Conservation (phyloP, 2,888 invertebrate genomes). For the Boloria euphrosyne region DNA sequence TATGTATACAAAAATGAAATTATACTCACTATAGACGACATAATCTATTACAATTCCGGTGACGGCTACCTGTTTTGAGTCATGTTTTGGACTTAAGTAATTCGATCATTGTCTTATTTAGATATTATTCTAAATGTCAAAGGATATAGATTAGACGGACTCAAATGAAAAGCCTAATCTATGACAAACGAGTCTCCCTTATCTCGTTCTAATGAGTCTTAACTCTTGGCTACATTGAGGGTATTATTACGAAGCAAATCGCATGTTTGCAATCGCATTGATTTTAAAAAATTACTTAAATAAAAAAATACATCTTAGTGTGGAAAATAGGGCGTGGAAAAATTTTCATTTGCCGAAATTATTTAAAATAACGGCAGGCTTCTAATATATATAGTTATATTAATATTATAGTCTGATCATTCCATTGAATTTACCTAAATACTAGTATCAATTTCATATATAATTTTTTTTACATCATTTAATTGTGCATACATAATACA, state of each 20-base stretch:
- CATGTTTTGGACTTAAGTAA: constrained; percentile 18
- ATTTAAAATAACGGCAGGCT: too few species aligned
- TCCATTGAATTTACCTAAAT: too few species aligned
- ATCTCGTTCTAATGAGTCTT: constrained; percentile 44
- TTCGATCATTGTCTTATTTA: constrained; percentile 36
- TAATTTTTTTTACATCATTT: background rate
- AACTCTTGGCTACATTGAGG: constrained; percentile 5
- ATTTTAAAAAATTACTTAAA: too few species aligned
- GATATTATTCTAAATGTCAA: constrained; percentile 43
- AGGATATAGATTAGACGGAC: constrained; percentile 43
- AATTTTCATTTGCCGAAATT: too few species aligned
- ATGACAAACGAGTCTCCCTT: constrained; percentile 61
- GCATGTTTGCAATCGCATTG: too few species aligned
- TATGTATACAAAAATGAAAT: background rate
- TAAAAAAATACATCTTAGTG: too few species aligned
- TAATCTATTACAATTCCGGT: constrained; percentile 26
- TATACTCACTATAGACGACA: constrained; percentile 1
- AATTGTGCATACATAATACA: background rate
- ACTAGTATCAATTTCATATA: background rate
- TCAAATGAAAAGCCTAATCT: constrained; percentile 54
- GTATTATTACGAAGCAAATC: background rate
- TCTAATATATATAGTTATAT: too few species aligned
- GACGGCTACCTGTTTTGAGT: constrained; percentile 26
- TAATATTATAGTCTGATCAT: too few species aligned
- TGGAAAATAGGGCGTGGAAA: too few species aligned